Percentiles rank a stretch among this genome's conserved stretches.
phyloP scores from a whole-genome alignment of 2,113 vertebrate genomes.

The Apus apus region DNA sequence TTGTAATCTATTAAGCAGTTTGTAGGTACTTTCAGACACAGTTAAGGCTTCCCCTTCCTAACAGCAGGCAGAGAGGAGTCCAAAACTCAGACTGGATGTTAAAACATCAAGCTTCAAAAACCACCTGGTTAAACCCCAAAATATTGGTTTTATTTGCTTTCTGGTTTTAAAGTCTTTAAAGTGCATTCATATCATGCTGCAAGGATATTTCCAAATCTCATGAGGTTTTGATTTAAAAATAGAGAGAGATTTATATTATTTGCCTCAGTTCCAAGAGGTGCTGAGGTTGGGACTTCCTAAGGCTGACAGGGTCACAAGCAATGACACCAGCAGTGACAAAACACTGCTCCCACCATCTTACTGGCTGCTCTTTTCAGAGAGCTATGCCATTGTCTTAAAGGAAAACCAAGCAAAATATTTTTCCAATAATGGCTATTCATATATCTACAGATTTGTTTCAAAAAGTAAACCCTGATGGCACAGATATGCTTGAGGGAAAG shows the following conservation, averaged over 20 bases:
- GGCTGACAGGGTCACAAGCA: background rate
- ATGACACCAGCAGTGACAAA: background rate
- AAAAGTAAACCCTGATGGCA: background rate
- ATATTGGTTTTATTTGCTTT: background rate
- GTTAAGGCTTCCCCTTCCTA: background rate
- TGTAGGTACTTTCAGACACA: background rate
- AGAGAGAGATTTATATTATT: background rate
- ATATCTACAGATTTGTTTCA: background rate
- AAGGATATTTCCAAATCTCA: background rate
- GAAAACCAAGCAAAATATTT: background rate
- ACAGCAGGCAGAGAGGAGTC: background rate
- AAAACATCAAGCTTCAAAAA: background rate
- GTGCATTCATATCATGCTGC: background rate
- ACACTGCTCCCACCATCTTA: background rate
- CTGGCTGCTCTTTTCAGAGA: background rate
- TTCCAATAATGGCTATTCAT: background rate
- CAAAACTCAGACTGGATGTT: background rate
- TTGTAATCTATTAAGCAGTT: background rate
- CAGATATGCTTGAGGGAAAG: background rate
- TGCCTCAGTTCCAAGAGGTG: background rate
- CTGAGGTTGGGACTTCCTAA: background rate
- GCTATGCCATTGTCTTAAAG: background rate
- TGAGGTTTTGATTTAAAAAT: background rate
- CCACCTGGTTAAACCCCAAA: background rate
- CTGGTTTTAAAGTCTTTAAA: background rate